Conservation (phyloP, 2,888 invertebrate species). For the Lasioglossum leucozonium region DNA sequence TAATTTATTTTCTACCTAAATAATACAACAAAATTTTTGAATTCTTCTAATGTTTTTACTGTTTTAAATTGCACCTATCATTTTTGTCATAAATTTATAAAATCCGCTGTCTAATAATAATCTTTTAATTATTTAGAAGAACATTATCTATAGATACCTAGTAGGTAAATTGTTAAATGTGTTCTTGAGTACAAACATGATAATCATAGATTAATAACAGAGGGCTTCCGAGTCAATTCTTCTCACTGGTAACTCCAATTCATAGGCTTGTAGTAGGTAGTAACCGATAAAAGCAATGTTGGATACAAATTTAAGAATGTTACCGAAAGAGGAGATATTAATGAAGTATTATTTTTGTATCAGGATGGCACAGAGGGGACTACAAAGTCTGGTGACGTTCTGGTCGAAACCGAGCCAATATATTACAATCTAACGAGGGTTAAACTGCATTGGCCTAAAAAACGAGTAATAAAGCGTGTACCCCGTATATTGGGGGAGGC, state of each 20-base stretch:
- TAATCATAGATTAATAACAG: background rate
- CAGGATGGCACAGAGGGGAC: constrained; percentile 76
- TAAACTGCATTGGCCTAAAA: constrained; percentile 86
- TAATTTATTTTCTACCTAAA: too few relatives aligned
- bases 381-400: constrained; percentile 87
- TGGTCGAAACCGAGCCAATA: constrained; percentile 92
- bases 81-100: background rate
- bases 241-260: too few relatives aligned
- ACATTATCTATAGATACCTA: background rate
- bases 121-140: background rate
- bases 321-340: background rate
- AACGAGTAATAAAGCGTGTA: constrained; percentile 84
- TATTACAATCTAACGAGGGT: constrained; percentile 90
- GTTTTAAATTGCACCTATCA: too few relatives aligned
- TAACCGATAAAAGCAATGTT: background rate
- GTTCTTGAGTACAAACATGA: background rate
- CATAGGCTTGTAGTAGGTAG: background rate
- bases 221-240: background rate
- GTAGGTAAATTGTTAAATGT: background rate
- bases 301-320: background rate
- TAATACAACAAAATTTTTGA: too few relatives aligned
- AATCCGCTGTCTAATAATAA: background rate
- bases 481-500: constrained; percentile 81
- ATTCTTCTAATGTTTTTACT: too few relatives aligned
- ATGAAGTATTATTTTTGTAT: background rate